phyloP scores from a whole-genome alignment of 1,140 invertebrate genomes.

The Drosophila prosaltans region DNA sequence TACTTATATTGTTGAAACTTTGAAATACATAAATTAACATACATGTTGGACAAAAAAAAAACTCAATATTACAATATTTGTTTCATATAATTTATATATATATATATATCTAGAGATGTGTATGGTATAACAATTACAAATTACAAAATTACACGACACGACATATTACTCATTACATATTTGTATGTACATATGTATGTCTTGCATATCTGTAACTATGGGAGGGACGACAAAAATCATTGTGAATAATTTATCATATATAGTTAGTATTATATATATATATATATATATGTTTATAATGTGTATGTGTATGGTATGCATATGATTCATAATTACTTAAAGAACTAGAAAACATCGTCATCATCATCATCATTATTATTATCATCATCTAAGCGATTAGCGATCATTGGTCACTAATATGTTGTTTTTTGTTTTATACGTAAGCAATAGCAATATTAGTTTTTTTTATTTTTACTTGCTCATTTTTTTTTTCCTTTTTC shows the following conservation, averaged over 20 bases:
- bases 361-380: constrained; percentile 20
- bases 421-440: neutral
- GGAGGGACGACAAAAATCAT: constrained; percentile 37
- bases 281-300: constrained; percentile 36
- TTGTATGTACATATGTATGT: constrained; percentile 32
- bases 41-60: constrained; percentile 29
- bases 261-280: constrained; percentile 60
- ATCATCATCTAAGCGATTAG: constrained; percentile 21
- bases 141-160: constrained; percentile 70
- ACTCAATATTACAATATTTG: constrained; percentile 16
- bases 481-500: constrained; percentile 8
- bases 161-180: constrained; percentile 34
- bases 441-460: constrained; percentile 5
- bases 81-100: constrained; percentile 45
- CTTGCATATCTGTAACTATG: constrained; percentile 17
- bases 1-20: constrained; percentile 30
- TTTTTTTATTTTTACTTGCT: constrained; percentile 18
- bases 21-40: constrained; percentile 3
- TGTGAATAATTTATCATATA: constrained; percentile 53
- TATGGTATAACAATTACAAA: constrained; percentile 73
- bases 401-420: neutral
- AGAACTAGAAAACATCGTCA: constrained; percentile 75
- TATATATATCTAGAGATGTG: constrained; percentile 39
- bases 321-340: constrained; percentile 68
- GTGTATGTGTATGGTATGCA: constrained; percentile 40